Evolutionary conservation across 2,888 invertebrate species (phyloP).

Genomic region (Synanthedon myopaeformis): DNA sequence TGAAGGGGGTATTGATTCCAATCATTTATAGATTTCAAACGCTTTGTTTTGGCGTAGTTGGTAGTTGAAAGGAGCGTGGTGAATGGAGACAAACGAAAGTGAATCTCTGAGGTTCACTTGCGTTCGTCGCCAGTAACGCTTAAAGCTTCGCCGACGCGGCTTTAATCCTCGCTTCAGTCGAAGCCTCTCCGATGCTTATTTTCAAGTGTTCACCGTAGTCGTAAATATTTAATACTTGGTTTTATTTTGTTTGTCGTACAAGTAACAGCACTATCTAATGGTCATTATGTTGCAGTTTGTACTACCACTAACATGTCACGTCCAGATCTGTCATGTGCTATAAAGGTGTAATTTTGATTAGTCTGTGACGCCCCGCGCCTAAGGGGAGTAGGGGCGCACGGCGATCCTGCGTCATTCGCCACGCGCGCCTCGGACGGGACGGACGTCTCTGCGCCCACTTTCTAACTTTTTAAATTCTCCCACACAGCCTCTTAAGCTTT

Average conservation of each 20-base stretch:
- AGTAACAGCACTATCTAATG: slow-evolving; percentile 70
- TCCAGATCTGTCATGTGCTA: slow-evolving; percentile 71
- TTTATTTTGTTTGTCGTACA: slow-evolving; percentile 69
- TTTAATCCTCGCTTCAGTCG: slow-evolving; percentile 63
- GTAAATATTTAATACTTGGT: slow-evolving; percentile 59
- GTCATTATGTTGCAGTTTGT: slow-evolving; percentile 72
- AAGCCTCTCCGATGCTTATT: slow-evolving; percentile 65
- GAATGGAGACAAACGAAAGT: slow-evolving; percentile 53
- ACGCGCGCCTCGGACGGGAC: slow-evolving; percentile 27
- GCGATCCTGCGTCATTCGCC: slow-evolving; percentile 37
- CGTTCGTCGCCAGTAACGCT: slow-evolving; percentile 49
- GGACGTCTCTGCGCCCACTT: too few species aligned
- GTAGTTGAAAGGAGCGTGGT: slow-evolving; percentile 63
- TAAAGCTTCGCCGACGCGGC: slow-evolving; percentile 65
- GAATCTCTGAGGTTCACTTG: slow-evolving; percentile 27
- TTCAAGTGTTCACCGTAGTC: slow-evolving; percentile 62
- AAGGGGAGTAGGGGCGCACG: slow-evolving; percentile 38
- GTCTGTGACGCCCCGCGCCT: slow-evolving; percentile 56
- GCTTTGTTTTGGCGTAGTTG: slow-evolving; percentile 44
- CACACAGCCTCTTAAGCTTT: slow-evolving; percentile 67
- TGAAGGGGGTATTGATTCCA: slow-evolving; percentile 49
- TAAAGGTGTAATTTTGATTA: slow-evolving; percentile 69
- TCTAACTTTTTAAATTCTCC: slow-evolving; percentile 20
- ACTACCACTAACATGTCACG: slow-evolving; percentile 71
- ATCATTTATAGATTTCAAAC: slow-evolving; percentile 30